Percentiles rank a stretch among this genome's conserved stretches.
Evolutionary conservation across 2,113 vertebrate species (phyloP).

Genomic region (Nibea coibor): DNA sequence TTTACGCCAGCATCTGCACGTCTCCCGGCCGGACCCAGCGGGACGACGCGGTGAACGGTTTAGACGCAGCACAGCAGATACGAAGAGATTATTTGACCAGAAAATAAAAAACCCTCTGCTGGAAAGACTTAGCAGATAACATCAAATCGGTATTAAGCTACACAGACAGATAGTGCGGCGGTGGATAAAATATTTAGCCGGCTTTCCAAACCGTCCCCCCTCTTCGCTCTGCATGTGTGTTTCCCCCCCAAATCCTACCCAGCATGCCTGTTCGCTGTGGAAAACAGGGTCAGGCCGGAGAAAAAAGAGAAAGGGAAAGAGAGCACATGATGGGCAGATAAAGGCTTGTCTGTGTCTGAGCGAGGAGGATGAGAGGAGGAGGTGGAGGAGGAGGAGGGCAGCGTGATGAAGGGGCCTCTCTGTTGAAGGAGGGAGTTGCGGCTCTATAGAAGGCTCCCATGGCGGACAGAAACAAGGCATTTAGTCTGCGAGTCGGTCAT

Average conservation of each 20-base stretch:
- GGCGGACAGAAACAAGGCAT: slow-evolving; percentile 72
- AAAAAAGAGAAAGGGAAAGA: slow-evolving; percentile 54
- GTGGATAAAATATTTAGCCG: slow-evolving; percentile 74
- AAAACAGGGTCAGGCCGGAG: slow-evolving; percentile 73
- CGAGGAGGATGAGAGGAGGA: slow-evolving; percentile 55
- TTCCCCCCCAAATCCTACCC: slow-evolving; percentile 57
- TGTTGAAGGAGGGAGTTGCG: slow-evolving; percentile 66
- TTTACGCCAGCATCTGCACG: neutral
- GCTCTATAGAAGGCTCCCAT: slow-evolving; percentile 74
- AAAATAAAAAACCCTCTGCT: slow-evolving; percentile 56
- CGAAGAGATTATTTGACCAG: slow-evolving; percentile 57
- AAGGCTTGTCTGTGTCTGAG: slow-evolving; percentile 78
- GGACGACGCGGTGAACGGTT: slow-evolving; percentile 5
- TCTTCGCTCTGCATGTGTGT: slow-evolving; percentile 12
- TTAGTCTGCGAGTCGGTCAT: slow-evolving; percentile 70
- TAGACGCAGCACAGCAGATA: slow-evolving; percentile 19
- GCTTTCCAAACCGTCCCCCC: slow-evolving; percentile 57
- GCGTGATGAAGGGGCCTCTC: slow-evolving; percentile 76
- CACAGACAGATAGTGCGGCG: slow-evolving; percentile 61
- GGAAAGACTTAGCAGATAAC: slow-evolving; percentile 72
- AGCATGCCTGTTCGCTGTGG: slow-evolving; percentile 52
- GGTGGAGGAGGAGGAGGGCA: slow-evolving; percentile 57
- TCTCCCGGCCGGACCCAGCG: no score
- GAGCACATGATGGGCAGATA: slow-evolving; percentile 81
- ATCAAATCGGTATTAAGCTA: slow-evolving; percentile 73